A percentile compares a stretch with the other conserved stretches of the same genome.
Conservation (phyloP, 1,140 invertebrate genomes). For the Psilanteris sp. region DNA sequence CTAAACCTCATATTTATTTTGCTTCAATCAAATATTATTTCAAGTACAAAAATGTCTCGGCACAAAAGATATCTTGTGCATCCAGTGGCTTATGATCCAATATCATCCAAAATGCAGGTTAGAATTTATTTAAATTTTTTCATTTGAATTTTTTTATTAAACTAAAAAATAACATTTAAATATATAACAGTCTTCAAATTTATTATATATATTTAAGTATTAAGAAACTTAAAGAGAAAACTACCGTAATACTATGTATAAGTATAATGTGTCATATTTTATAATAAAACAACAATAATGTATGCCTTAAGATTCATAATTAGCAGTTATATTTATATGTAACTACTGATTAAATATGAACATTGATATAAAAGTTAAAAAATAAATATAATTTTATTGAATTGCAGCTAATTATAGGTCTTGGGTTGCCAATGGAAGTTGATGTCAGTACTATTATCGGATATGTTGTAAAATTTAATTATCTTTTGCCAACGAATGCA, state of each 20-base stretch:
- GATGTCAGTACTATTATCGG: constrained; percentile 79
- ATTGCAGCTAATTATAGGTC: constrained; percentile 77
- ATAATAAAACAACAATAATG: no score
- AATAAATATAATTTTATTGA: background rate
- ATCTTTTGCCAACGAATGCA: constrained; percentile 76
- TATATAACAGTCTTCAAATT: no score
- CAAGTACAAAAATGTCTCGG: constrained; percentile 49
- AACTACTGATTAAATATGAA: no score
- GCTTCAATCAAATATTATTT: no score
- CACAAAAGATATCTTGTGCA: constrained; percentile 73
- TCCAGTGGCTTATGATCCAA: constrained; percentile 52
- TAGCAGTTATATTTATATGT: no score
- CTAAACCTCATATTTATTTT: constrained; percentile 34
- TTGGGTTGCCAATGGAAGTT: constrained; percentile 79
- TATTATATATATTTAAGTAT: no score
- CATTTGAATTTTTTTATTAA: no score
- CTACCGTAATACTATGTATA: no score
- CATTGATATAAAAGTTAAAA: background rate
- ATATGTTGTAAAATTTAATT: constrained; percentile 80
- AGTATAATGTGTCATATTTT: no score
- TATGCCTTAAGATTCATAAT: no score
- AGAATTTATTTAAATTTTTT: constrained; percentile 11
- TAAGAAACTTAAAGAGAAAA: no score
- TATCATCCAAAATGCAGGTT: constrained; percentile 75
- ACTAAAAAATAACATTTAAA: no score